These are phyloP conservation scores for Megaustenia siamemsis DNA, from an alignment of 2,888 invertebrate genomes.

Conservation along the genomic window DNA sequence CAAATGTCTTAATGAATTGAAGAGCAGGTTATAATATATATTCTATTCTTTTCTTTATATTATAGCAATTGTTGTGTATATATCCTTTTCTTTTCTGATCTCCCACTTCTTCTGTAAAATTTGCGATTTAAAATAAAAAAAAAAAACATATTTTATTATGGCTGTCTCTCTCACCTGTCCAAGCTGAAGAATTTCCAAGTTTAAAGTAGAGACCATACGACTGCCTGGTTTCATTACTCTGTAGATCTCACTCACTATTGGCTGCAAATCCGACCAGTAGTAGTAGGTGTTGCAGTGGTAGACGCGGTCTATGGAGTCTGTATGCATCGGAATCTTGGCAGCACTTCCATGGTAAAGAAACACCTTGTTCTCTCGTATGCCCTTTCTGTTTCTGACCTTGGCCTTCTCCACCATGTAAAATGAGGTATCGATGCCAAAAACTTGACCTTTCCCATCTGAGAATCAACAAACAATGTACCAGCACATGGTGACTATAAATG, in stretches of 20 bases:
- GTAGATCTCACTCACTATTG: conserved; percentile 64
- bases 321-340: conserved; percentile 65
- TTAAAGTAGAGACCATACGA: conserved; percentile 66
- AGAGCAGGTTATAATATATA: no score
- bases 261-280: conserved; percentile 71
- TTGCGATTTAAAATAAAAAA: no score
- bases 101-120: no score
- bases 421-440: conserved; percentile 73
- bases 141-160: no score
- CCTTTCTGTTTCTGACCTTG: conserved; percentile 48
- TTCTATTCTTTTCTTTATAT: no score
- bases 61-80: no score
- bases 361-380: conserved; percentile 65
- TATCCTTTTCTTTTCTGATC: no score
- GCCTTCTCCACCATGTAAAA: conserved; percentile 65
- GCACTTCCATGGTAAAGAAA: conserved; percentile 62
- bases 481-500: no score
- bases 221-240: conserved; percentile 72
- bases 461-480: no score
- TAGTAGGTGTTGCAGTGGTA: conserved; percentile 76
- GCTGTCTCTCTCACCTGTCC: conserved; percentile 22
- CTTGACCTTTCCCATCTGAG: conserved; percentile 69
- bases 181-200: conserved; percentile 55
- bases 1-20: no score
- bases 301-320: conserved; percentile 68